Base-by-base conservation (phyloP, 2,888 invertebrate species). In the Terebella lapidaria region DNA sequence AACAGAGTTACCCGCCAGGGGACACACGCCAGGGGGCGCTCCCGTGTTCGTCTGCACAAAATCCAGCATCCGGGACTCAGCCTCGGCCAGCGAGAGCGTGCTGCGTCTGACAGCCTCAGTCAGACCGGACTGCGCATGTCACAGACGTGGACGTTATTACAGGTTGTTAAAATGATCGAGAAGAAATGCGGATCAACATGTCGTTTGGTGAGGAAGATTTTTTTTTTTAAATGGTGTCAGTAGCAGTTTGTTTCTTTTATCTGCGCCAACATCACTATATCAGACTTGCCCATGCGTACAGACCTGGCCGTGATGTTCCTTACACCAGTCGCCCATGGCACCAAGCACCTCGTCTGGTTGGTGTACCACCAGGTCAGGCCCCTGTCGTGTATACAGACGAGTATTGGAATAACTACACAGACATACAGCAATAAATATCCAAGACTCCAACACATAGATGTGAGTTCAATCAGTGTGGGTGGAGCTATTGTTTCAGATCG, bases 251-350 rank as follows among this genome's bases (percentile, higher is more conserved):
- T n/a, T n/a, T n/a, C n/a, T n/a, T n/a, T n/a, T n/a, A n/a, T n/a
- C n/a, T n/a, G n/a, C n/a, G n/a, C n/a, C n/a, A n/a, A n/a, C n/a
- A n/a, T n/a, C n/a, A n/a, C n/a, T n/a, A n/a, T n/a, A n/a, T n/a
- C n/a, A n/a, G n/a, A n/a, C n/a, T n/a, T n/a, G n/a, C n/a, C n/a
- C n/a, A n/a, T n/a, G 49, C 22, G 30, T 15, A 46, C 63, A 58
- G 85, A 92, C 91, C 82, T 88, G 85, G 65, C 83, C 84, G 83
- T 95, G 95, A 68, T 89, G 88, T 56, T 86, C 83, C 27, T 81
- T 83, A 78, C 92, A 91, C 96, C 96, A 97, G 3, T 87, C 85
- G 74, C 85, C 76, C 96, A 97, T 96, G 52, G 81, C 83, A 52
- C 86, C 82, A 60, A 96, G 83, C 29, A 90, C 81, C 28, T 84